phyloP scores from a whole-genome alignment of 2,113 vertebrate species.

The Syrmaticus mikado region DNA sequence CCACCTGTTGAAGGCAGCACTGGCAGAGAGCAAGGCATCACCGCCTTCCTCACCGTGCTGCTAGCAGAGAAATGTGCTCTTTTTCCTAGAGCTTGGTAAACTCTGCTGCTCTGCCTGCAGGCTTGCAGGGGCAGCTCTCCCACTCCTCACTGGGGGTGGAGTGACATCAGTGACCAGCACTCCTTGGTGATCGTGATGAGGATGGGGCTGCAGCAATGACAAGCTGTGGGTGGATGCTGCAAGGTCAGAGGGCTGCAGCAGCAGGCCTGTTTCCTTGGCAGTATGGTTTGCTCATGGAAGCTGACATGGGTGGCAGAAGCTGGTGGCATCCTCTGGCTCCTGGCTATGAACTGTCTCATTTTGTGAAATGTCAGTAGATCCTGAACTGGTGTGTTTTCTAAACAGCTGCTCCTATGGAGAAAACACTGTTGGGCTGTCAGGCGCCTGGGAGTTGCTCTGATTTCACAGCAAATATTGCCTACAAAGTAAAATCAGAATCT shows the following conservation, averaged over 20 bases:
- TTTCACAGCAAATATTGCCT: background rate
- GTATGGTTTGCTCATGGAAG: background rate
- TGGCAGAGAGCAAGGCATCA: fast-evolving
- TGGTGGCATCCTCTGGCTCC: background rate
- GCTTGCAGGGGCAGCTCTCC: background rate
- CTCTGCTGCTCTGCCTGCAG: background rate
- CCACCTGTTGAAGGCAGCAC: conserved; percentile 28
- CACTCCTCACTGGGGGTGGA: background rate
- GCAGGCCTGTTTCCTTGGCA: background rate
- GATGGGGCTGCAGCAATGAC: background rate
- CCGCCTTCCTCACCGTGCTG: background rate
- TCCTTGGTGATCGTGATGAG: background rate
- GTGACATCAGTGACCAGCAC: background rate
- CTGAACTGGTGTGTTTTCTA: background rate
- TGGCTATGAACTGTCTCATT: background rate
- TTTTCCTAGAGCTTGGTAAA: background rate
- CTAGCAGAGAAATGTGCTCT: background rate
- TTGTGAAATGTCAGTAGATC: background rate
- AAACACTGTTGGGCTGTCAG: background rate
- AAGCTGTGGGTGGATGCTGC: background rate
- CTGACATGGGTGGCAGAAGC: background rate
- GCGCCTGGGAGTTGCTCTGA: background rate
- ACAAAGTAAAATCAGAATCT: background rate
- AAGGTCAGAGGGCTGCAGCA: background rate
- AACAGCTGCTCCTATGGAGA: background rate